Evolutionary conservation across 2,888 invertebrate species (phyloP).

Genomic region (Doris montereyensis): DNA sequence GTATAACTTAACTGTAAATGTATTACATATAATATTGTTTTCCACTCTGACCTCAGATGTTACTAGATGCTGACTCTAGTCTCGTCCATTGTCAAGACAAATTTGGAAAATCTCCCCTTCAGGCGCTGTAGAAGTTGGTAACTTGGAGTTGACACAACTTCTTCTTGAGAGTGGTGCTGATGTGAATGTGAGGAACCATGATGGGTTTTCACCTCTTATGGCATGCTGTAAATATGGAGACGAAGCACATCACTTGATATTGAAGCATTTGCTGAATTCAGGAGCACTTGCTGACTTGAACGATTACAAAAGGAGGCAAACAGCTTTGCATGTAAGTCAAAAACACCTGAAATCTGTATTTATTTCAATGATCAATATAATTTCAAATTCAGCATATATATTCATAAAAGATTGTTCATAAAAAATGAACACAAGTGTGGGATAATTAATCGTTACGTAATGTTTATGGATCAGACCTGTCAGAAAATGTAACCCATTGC

Average conservation of each 20-base stretch:
- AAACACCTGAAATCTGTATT: too few species aligned
- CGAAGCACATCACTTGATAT: conserved; percentile 40
- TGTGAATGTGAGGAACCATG: conserved; percentile 52
- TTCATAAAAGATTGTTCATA: too few species aligned
- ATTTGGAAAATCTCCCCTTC: conserved; percentile 57
- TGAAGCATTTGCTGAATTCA: conserved; percentile 50
- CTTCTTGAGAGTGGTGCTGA: conserved; percentile 54
- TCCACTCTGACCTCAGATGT: conserved; percentile 43
- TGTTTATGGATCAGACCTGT: too few species aligned
- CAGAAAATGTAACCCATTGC: too few species aligned
- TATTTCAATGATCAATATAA: too few species aligned
- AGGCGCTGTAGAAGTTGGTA: conserved; percentile 58
- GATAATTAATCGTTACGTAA: too few species aligned
- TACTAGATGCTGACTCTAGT: conserved; percentile 46
- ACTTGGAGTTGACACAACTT: conserved; percentile 50
- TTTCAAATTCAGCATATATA: too few species aligned
- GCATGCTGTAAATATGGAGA: conserved; percentile 47
- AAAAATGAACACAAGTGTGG: too few species aligned
- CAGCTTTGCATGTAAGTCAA: conserved; percentile 60
- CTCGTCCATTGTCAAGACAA: conserved; percentile 53
- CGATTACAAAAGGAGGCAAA: conserved; percentile 55
- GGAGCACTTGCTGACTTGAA: conserved; percentile 54
- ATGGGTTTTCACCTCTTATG: conserved; percentile 63
- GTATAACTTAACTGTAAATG: too few species aligned
- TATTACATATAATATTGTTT: neutral